Evolutionary conservation across 2,113 vertebrate genomes (phyloP).

Genomic region (Lampris megalopsis): DNA sequence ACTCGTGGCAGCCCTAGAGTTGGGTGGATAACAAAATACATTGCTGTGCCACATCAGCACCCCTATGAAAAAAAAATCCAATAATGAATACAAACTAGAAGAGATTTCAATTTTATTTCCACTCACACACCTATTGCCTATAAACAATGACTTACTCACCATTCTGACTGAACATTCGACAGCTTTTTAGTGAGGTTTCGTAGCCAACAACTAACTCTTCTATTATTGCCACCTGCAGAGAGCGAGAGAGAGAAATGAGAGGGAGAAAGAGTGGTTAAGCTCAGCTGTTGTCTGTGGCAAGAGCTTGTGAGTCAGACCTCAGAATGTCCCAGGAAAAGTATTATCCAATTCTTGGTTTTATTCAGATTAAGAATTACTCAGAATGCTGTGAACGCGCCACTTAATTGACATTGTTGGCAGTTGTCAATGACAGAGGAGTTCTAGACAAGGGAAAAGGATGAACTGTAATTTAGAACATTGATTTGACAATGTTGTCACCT

Average conservation of each 20-base stretch:
- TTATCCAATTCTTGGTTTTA: neutral
- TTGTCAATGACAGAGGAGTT: neutral
- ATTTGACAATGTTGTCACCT: constrained; percentile 80
- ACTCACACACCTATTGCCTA: no score
- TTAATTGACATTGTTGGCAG: neutral
- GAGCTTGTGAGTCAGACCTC: neutral
- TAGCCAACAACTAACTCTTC: constrained; percentile 94
- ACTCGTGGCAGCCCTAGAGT: no score
- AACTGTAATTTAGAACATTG: neutral
- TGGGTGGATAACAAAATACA: no score
- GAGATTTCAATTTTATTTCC: no score
- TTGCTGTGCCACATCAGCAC: no score
- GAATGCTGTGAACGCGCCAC: neutral
- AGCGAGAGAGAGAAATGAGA: constrained; percentile 34
- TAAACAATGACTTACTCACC: constrained; percentile 82
- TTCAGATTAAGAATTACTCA: neutral
- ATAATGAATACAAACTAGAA: no score
- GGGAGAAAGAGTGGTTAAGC: neutral
- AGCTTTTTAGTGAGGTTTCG: constrained; percentile 93
- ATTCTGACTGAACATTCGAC: constrained; percentile 92
- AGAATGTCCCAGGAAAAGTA: neutral
- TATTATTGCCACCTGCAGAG: constrained; percentile 92
- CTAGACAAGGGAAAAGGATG: neutral
- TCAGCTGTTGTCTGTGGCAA: neutral
- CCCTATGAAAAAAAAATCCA: no score